These are phyloP conservation scores for Cephus pulcher DNA, from an alignment of 2,888 invertebrate genomes.

Conservation along the genomic window DNA sequence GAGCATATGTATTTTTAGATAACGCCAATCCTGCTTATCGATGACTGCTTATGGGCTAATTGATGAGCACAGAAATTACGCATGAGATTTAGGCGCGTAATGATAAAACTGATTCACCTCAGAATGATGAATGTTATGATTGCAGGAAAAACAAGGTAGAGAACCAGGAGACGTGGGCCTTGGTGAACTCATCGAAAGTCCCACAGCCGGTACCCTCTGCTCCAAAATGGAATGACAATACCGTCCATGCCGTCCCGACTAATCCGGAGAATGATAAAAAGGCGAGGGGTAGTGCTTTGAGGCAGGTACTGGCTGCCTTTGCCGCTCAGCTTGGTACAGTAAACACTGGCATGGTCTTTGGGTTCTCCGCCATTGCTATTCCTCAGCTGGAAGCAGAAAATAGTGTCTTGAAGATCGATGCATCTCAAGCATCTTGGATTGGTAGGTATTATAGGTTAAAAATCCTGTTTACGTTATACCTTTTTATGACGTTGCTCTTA, in stretches of 20 bases:
- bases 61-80: too few species aligned
- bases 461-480: too few species aligned
- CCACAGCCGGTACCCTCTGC: constrained; percentile 20
- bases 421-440: constrained; percentile 74
- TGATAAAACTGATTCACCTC: too few species aligned
- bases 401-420: constrained; percentile 70
- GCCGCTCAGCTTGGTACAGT: constrained; percentile 77
- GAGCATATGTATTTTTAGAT: too few species aligned
- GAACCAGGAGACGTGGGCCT: constrained; percentile 35
- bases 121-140: background rate
- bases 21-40: too few species aligned
- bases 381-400: constrained; percentile 71
- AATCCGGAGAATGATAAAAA: constrained; percentile 28
- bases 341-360: constrained; percentile 78
- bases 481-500: too few species aligned
- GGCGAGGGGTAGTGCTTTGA: constrained; percentile 49
- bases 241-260: constrained; percentile 31
- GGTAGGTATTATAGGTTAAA: constrained; percentile 65
- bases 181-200: constrained; percentile 47
- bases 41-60: too few species aligned
- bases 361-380: constrained; percentile 76
- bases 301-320: constrained; percentile 73
- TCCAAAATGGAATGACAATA: constrained; percentile 32
- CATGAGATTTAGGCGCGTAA: too few species aligned
- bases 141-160: background rate